Conservation (phyloP, 2,888 invertebrate genomes). For the Mechanitis messenoides region DNA sequence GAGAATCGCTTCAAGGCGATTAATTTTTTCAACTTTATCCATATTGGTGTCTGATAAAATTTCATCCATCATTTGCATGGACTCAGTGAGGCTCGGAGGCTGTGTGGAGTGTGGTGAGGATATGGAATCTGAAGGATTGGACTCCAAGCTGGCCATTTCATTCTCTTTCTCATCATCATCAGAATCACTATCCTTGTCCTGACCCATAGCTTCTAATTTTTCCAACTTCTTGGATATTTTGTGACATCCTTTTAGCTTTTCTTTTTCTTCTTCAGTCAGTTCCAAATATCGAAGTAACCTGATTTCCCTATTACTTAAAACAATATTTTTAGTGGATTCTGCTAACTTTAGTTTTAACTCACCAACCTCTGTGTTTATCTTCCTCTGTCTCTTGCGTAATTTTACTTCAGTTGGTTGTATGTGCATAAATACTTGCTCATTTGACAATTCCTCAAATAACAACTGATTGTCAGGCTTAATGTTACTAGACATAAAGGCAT, state of each 20-base stretch:
- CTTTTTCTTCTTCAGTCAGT: constrained; percentile 93
- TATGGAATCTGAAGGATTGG: constrained; percentile 85
- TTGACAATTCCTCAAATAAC: constrained; percentile 88
- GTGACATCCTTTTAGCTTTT: constrained; percentile 91
- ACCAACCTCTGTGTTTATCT: constrained; percentile 93
- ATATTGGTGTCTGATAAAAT: constrained; percentile 88
- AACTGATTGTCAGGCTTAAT: constrained; percentile 83
- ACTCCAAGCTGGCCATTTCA: constrained; percentile 89
- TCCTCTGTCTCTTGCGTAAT: constrained; percentile 90
- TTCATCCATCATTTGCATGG: constrained; percentile 92
- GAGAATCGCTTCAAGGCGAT: constrained; percentile 89
- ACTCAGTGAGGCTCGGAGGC: constrained; percentile 89
- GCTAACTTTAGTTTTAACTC: constrained; percentile 89
- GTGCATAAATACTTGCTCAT: constrained; percentile 90
- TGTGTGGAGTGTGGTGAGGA: constrained; percentile 86
- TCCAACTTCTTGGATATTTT: constrained; percentile 95
- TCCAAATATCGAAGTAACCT: constrained; percentile 91
- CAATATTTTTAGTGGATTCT: constrained; percentile 89
- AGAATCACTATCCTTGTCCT: constrained; percentile 86
- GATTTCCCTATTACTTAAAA: constrained; percentile 93
- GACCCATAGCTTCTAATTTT: constrained; percentile 88
- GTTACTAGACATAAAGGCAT: constrained; percentile 80
- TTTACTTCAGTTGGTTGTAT: constrained; percentile 92
- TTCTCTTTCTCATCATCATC: constrained; percentile 84
- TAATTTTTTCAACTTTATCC: constrained; percentile 90